Percentiles rank a stretch among this genome's conserved stretches.
Evolutionary conservation across 2,888 invertebrate species (phyloP).

Genomic region (Erebia palarica): DNA sequence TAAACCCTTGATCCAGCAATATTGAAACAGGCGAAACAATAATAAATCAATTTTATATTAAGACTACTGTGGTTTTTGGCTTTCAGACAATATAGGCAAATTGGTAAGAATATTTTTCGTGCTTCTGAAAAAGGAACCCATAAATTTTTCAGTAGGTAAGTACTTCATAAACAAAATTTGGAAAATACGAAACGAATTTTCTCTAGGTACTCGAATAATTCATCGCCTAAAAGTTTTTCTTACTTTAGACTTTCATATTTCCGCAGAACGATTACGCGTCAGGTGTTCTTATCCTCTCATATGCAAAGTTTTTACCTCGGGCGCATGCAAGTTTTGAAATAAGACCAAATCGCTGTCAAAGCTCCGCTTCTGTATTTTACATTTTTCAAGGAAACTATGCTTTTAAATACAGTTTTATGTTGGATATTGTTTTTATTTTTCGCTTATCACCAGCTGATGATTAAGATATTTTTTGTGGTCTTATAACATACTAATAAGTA

Average conservation of each 20-base stretch:
- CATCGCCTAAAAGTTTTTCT: constrained; percentile 13
- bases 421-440: neutral
- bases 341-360: constrained; percentile 16
- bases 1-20: too few relatives aligned
- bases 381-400: constrained; percentile 12
- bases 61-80: too few relatives aligned
- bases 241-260: constrained; percentile 16
- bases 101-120: too few relatives aligned
- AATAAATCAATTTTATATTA: too few relatives aligned
- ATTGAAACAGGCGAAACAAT: too few relatives aligned
- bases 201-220: neutral
- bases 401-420: neutral
- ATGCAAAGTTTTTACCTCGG: constrained; percentile 19
- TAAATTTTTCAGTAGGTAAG: neutral
- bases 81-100: too few relatives aligned
- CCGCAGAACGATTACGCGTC: constrained; percentile 12
- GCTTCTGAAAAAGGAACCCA: too few relatives aligned
- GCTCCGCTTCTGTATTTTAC: constrained; percentile 15
- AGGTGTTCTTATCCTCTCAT: constrained; percentile 18
- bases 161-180: neutral
- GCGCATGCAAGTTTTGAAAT: constrained; percentile 19
- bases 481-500: too few relatives aligned
- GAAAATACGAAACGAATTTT: neutral
- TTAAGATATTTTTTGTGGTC: too few relatives aligned
- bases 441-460: too few relatives aligned